Evolutionary conservation across 1,140 invertebrate genomes (phyloP).

Genomic region (Streblospio benedicti): DNA sequence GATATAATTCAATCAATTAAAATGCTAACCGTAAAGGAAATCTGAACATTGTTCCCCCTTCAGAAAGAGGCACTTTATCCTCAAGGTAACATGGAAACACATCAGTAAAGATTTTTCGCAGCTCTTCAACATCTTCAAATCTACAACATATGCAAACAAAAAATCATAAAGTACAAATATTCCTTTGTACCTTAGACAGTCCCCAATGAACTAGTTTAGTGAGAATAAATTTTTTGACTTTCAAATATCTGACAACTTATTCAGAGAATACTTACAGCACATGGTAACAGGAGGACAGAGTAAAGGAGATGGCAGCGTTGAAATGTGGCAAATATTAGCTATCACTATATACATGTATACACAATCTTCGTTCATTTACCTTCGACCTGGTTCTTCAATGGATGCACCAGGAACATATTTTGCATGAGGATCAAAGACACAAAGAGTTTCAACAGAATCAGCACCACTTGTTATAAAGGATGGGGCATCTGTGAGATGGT

Average conservation of each 20-base stretch:
- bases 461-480: conserved; percentile 30
- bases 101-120: conserved; percentile 16
- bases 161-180: too few relatives aligned
- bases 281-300: too few relatives aligned
- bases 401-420: conserved; percentile 28
- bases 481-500: conserved; percentile 39
- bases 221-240: too few relatives aligned
- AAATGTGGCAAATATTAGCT: too few relatives aligned
- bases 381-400: conserved; percentile 26
- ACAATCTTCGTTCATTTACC: conserved; percentile 22
- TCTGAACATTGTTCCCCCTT: conserved; percentile 17
- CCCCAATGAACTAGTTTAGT: too few relatives aligned
- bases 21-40: conserved; percentile 17
- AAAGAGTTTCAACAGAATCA: conserved; percentile 27
- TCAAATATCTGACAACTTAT: too few relatives aligned
- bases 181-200: too few relatives aligned
- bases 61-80: conserved; percentile 11
- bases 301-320: too few relatives aligned
- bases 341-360: too few relatives aligned
- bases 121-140: conserved; percentile 13
- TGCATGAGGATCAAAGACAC: conserved; percentile 38
- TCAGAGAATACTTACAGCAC: too few relatives aligned
- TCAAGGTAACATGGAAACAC: conserved; percentile 17
- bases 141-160: too few relatives aligned
- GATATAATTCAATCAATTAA: too few relatives aligned